Conservation (phyloP, 64 coral and sea anemone genomes). For the Cladopsammia gracilis region DNA sequence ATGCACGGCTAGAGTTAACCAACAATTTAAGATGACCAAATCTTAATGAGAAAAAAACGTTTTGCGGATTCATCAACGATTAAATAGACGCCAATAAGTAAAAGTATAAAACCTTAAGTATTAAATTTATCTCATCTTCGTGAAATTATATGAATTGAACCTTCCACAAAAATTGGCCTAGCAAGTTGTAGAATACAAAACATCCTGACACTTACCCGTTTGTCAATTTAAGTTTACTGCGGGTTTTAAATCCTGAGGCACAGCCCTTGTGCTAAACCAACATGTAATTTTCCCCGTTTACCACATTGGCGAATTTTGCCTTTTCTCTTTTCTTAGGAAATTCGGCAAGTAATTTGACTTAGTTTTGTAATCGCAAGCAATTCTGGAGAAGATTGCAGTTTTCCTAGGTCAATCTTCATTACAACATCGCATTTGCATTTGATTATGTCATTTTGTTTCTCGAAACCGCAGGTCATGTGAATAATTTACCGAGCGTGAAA, state of each 20-base stretch:
- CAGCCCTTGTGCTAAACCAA: slow-evolving; percentile 22
- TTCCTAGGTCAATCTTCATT: slow-evolving; percentile 53
- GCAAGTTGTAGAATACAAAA: slow-evolving; percentile 9
- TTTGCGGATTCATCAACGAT: not conserved
- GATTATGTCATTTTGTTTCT: slow-evolving; percentile 64
- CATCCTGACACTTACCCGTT: slow-evolving; percentile 48
- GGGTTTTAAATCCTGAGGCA: slow-evolving; percentile 60
- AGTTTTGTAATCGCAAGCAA: slow-evolving; percentile 42
- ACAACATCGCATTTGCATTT: slow-evolving; percentile 68
- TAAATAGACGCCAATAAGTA: not conserved
- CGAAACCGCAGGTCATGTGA: slow-evolving; percentile 48
- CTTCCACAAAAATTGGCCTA: not conserved
- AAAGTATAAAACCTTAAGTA: not conserved
- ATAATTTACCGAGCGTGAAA: slow-evolving; percentile 60
- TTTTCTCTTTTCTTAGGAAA: slow-evolving; percentile 36
- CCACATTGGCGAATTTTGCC: slow-evolving; percentile 32
- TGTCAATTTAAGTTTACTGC: slow-evolving; percentile 17
- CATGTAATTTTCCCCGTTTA: slow-evolving; percentile 15
- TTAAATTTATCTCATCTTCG: not conserved
- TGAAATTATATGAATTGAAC: not conserved
- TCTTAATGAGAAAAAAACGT: not conserved
- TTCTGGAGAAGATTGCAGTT: slow-evolving; percentile 54
- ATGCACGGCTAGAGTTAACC: slow-evolving; percentile 1
- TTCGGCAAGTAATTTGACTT: slow-evolving; percentile 35
- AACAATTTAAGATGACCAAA: not conserved